Evolutionary conservation across 2,888 invertebrate genomes (phyloP), one percentile per base, ranked within the genome.

Genomic region (Pristionchus arcanus): DNA sequence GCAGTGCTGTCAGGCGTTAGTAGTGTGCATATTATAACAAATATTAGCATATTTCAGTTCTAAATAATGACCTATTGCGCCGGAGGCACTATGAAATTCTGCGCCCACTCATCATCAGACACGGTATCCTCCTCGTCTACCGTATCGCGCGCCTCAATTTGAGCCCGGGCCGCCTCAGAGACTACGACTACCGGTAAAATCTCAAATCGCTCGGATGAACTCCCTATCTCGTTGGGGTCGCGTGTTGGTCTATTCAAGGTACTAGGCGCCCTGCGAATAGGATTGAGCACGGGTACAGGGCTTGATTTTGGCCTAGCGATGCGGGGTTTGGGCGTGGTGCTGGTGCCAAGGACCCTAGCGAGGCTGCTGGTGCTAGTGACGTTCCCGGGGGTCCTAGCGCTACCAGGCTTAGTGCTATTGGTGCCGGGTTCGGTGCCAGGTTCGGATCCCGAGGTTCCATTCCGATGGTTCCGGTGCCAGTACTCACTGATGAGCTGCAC

Each of bases 401-500:
- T 15, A 9, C 19, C 19, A 21, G 74, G 74, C 37, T 13, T 68
- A 25, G 66, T 66, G n/a, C 66, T 66, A 11, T n/a, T 66, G 66
- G 66, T 66, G 25, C n/a, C 71, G 16, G 71, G 28, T 34, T 21
- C 77, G 42, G 16, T 81, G 19, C 89, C 63, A n/a, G 28, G n/a
- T 37, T 28, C 87, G 81, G 77, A 11, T 37, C 31, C 59, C 25
- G 31, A n/a, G 66, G 81, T 31, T 31, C 68, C 68, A 16, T 28
- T 59, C 42, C 37, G 74, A 49, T 49, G 42, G 74, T 81, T 49
- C 81, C 49, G 49, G 81, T 53, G 25, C 84, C 84, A 85, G 63
- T 87, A 93, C 95, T 94, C 93, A 96, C 96, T 96, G 91, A 96
- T 95, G 15, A 96, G 95, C 86, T 95, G 94, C 4, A 96, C 95